Base-by-base conservation (phyloP, 1,140 invertebrate genomes). In the Heliconius himera region DNA sequence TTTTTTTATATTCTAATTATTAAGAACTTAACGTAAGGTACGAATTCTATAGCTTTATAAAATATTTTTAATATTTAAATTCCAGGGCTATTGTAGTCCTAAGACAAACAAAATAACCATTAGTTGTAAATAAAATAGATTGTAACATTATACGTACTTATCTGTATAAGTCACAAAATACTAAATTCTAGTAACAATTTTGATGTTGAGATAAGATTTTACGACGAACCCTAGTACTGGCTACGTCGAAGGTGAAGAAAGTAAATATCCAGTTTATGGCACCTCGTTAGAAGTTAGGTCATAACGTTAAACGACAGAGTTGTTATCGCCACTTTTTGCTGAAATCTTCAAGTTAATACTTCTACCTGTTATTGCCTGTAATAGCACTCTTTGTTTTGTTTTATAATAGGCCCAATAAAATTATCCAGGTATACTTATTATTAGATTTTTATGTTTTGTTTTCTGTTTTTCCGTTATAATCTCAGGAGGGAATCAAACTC, bases 211-310 rank as follows among this genome's bases (percentile, higher is more conserved):
- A 83, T 88, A 88, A 89, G 83, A 84, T 86, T 89, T 89, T 84
- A 89, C 83, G 87, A 85, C 83, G 76, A 66, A 8, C 60, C 60
- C 13, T 29, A 18, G 20, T 29, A 66, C 60, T 66, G 60, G 60
- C 11, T 66, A 66, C 60, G 76, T 81, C 74, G 73, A 78, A 90
- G 89, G 89, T 90, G 83, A 83, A 83, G 84, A 84, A 85, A 90
- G 89, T 90, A 91, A 91, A 90, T 91, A 90, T 85, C 85, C 78
- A 89, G 85, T 93, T 91, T 91, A 93, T 87, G 87, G 83, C 87
- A 82, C 77, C 88, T 91, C 89, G 90, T 91, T 91, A 91, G 85
- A 91, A 93, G 84, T 93, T 93, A 26, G 87, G 82, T 85, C 86
- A 85, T 93, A 93, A 93, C 80, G 80, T 83, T 87, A 88, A 93